These are phyloP conservation scores for Mantis religiosa DNA, from an alignment of 2,888 invertebrate genomes.

Conservation along the genomic window DNA sequence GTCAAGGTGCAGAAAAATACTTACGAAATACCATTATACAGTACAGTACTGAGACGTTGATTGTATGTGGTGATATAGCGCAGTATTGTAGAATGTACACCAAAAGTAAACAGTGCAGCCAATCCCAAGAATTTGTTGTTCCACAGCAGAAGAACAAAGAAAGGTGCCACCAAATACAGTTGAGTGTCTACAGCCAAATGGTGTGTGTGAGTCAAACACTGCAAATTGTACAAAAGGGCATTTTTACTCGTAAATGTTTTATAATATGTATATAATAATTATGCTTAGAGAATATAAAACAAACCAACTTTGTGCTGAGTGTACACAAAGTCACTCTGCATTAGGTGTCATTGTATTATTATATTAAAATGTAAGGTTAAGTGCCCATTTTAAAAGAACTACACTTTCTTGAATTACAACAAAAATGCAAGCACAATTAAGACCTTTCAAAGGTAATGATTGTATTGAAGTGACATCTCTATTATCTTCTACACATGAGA, in stretches of 20 bases:
- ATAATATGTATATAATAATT: background rate
- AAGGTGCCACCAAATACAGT: conserved; percentile 50
- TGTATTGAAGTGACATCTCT: too few species aligned
- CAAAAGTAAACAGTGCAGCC: conserved; percentile 42
- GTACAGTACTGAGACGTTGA: conserved; percentile 53
- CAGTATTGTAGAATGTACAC: conserved; percentile 47
- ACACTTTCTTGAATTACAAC: too few species aligned
- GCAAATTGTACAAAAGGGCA: conserved; percentile 33
- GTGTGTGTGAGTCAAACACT: conserved; percentile 58
- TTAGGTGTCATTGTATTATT: too few species aligned
- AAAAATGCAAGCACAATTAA: too few species aligned
- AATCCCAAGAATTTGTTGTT: conserved; percentile 45
- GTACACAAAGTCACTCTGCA: too few species aligned
- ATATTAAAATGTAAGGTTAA: too few species aligned
- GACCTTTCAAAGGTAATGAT: too few species aligned
- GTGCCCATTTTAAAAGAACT: too few species aligned
- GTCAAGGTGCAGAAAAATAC: conserved; percentile 36
- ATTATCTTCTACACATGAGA: too few species aligned
- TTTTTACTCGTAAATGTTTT: background rate
- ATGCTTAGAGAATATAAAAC: background rate
- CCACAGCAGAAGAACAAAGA: conserved; percentile 51
- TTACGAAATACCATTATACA: conserved; percentile 55
- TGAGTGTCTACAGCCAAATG: conserved; percentile 58
- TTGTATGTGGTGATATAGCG: conserved; percentile 48
- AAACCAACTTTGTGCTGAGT: background rate